phyloP scores from a whole-genome alignment of 2,113 vertebrate genomes.

The Dipodomys stephensi region DNA sequence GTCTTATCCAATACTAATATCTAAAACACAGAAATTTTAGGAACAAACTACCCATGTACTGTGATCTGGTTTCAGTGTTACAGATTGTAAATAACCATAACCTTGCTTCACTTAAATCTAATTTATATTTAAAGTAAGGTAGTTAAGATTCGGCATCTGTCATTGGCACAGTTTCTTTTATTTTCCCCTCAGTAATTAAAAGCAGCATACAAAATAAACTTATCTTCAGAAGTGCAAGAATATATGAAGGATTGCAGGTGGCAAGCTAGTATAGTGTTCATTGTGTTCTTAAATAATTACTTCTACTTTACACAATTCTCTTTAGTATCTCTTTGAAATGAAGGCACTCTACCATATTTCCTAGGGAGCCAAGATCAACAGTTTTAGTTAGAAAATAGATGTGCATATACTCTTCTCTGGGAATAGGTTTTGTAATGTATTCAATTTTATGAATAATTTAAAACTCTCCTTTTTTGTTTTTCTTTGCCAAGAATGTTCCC shows the following conservation, averaged over 20 bases:
- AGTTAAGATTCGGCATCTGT: slow-evolving; percentile 67
- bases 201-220: slow-evolving; percentile 76
- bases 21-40: slow-evolving; percentile 28
- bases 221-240: slow-evolving; percentile 71
- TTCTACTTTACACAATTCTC: slow-evolving; percentile 78
- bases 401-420: slow-evolving; percentile 65
- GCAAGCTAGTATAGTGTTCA: slow-evolving; percentile 82
- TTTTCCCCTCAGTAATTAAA: slow-evolving; percentile 34
- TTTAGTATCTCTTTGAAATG: slow-evolving; percentile 77
- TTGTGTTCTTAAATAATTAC: slow-evolving; percentile 83
- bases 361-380: slow-evolving; percentile 66
- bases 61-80: slow-evolving; percentile 9
- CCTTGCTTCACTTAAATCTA: slow-evolving; percentile 72
- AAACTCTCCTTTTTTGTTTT: slow-evolving; percentile 76
- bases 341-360: slow-evolving; percentile 62
- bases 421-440: slow-evolving; percentile 73
- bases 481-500: slow-evolving; percentile 71
- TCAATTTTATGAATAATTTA: slow-evolving; percentile 85
- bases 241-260: slow-evolving; percentile 63
- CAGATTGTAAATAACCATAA: slow-evolving; percentile 37
- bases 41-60: neutral
- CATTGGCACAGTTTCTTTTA: slow-evolving; percentile 67
- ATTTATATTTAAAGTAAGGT: slow-evolving; percentile 79
- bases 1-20: slow-evolving; percentile 37
- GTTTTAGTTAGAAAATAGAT: slow-evolving; percentile 77